Percentiles rank a stretch among this genome's conserved stretches.
phyloP scores from a whole-genome alignment of 1,140 invertebrate species.

The Ylistrum balloti region DNA sequence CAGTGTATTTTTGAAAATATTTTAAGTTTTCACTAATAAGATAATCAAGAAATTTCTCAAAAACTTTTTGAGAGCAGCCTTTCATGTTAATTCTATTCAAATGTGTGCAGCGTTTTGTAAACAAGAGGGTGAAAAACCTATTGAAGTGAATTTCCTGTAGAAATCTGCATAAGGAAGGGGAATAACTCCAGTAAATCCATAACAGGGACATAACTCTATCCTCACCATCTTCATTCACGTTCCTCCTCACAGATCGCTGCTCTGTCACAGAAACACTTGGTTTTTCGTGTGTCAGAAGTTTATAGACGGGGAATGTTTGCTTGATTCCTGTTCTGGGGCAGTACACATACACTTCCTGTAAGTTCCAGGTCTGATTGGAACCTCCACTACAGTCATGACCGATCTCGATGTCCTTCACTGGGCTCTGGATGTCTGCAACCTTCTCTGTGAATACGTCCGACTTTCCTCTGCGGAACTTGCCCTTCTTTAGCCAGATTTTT shows the following conservation, averaged over 20 bases:
- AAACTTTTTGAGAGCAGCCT: too few relatives aligned
- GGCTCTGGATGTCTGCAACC: neutral
- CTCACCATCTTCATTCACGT: neutral
- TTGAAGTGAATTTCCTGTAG: too few relatives aligned
- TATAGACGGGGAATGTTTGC: neutral
- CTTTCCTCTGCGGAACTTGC: neutral
- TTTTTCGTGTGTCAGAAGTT: neutral
- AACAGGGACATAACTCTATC: neutral
- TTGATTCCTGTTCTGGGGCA: neutral
- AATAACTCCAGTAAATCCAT: neutral
- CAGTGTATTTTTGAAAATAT: too few relatives aligned
- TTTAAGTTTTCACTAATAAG: too few relatives aligned
- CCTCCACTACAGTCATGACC: slow-evolving; percentile 20
- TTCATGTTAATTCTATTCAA: too few relatives aligned
- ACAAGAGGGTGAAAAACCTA: too few relatives aligned
- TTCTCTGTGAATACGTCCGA: slow-evolving; percentile 5
- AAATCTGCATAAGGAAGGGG: too few relatives aligned
- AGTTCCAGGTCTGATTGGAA: neutral
- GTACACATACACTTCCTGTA: neutral
- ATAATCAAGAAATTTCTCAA: too few relatives aligned
- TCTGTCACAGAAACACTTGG: neutral
- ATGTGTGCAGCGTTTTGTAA: too few relatives aligned
- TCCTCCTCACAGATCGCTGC: neutral
- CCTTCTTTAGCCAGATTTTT: neutral
- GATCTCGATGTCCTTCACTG: neutral